Conservation (phyloP, 2,888 invertebrate species). For the Zaprionus obscuricornis region DNA sequence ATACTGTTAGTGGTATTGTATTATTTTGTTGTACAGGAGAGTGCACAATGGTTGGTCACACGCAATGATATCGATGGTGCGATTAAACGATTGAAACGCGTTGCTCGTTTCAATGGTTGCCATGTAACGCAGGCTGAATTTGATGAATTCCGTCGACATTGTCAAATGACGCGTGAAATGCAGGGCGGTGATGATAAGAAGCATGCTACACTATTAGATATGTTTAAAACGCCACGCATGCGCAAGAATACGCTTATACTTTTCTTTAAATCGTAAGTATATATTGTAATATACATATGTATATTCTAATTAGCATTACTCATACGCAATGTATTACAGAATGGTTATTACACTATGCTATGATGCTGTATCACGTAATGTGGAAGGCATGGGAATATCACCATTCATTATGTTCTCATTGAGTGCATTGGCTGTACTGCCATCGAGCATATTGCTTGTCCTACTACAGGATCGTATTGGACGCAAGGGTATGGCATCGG, state of each 20-base stretch:
- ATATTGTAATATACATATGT: background rate
- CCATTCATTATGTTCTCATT: constrained; percentile 85
- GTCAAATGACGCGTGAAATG: constrained; percentile 80
- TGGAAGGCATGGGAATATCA: constrained; percentile 85
- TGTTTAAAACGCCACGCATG: constrained; percentile 85
- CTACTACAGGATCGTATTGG: constrained; percentile 83
- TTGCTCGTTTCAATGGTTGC: constrained; percentile 85
- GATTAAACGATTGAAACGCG: constrained; percentile 84
- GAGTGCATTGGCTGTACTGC: constrained; percentile 85
- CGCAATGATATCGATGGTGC: constrained; percentile 85
- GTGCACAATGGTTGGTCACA: constrained; percentile 86
- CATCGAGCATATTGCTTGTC: constrained; percentile 83
- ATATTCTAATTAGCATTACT: too few species aligned
- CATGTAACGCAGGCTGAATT: constrained; percentile 82
- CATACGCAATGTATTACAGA: constrained; percentile 73
- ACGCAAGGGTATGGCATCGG: constrained; percentile 85
- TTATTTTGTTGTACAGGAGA: constrained; percentile 86
- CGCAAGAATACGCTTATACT: constrained; percentile 85
- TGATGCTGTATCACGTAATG: constrained; percentile 86
- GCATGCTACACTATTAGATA: constrained; percentile 82
- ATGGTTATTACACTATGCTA: constrained; percentile 86
- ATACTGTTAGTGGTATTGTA: constrained; percentile 84
- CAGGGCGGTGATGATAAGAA: constrained; percentile 80
- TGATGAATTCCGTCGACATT: constrained; percentile 82
- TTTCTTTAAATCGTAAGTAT: constrained; percentile 86